Evolutionary conservation across 2,113 vertebrate genomes (phyloP).

Genomic region (Spermophilus dauricus): DNA sequence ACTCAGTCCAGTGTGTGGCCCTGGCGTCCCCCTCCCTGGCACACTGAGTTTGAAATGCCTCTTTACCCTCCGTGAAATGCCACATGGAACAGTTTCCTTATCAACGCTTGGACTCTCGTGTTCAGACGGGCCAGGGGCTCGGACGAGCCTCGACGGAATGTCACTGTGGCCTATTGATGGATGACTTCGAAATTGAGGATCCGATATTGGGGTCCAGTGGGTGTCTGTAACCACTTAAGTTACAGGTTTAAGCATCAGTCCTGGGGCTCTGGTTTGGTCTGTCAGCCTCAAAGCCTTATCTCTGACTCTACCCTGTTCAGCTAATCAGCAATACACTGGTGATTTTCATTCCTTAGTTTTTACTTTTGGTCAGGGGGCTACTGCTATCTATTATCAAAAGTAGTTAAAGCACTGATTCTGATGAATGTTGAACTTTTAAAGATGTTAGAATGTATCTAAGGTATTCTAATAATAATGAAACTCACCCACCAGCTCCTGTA

Average conservation of each 20-base stretch:
- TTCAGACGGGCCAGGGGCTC: not conserved
- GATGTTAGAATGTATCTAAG: not conserved
- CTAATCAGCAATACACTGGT: not conserved
- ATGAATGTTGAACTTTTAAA: not conserved
- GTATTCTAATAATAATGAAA: not conserved
- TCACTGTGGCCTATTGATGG: fast-evolving
- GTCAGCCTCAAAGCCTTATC: not conserved
- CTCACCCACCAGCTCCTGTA: not conserved
- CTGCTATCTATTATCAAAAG: not conserved
- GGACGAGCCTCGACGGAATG: not conserved
- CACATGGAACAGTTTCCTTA: not conserved
- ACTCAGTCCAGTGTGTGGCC: not conserved
- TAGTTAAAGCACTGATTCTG: not conserved
- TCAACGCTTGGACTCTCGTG: fast-evolving
- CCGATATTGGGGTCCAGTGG: not conserved
- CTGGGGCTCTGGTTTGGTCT: not conserved
- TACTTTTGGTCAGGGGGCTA: not conserved
- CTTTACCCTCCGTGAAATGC: not conserved
- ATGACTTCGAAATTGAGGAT: not conserved
- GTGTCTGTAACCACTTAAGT: not conserved
- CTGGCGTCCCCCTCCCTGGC: too few relatives aligned
- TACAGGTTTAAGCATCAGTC: not conserved
- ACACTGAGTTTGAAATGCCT: not conserved
- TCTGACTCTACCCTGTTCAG: not conserved
- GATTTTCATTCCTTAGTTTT: not conserved